Evolutionary conservation across 2,113 vertebrate species (phyloP).

Genomic region (cattle (Bos taurus)): DNA sequence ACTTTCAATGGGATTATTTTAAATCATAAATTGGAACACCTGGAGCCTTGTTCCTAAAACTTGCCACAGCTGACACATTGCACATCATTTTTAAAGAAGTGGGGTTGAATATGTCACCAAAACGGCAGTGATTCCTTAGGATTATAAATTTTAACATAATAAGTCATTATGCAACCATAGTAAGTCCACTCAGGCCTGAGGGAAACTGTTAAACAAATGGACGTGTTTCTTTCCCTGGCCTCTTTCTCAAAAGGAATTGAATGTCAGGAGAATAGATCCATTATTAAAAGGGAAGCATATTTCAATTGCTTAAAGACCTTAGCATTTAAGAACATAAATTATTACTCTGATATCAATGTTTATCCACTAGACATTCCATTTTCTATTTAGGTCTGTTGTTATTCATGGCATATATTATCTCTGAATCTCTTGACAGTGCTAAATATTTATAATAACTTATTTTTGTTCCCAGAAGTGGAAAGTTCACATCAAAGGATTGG

Average conservation of each 20-base stretch:
- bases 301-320: conserved; percentile 7
- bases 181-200: conserved; percentile 3
- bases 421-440: neutral
- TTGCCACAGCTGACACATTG: neutral
- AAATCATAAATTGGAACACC: neutral
- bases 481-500: neutral
- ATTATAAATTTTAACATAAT: conserved; percentile 42
- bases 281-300: neutral
- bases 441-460: conserved; percentile 28
- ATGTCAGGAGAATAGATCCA: neutral
- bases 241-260: neutral
- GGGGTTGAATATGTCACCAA: neutral
- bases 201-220: conserved; percentile 14
- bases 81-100: neutral
- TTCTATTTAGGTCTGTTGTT: conserved; percentile 17
- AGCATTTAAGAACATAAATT: neutral
- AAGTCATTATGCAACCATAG: neutral
- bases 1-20: neutral
- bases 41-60: neutral
- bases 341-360: neutral
- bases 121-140: neutral
- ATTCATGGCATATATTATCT: conserved; percentile 26
- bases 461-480: conserved; percentile 15
- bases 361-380: neutral
- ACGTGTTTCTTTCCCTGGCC: neutral